Percentiles rank a stretch among this genome's conserved stretches.
phyloP scores from a whole-genome alignment of 2,888 invertebrate genomes.

The Meiosimyza platycephala region DNA sequence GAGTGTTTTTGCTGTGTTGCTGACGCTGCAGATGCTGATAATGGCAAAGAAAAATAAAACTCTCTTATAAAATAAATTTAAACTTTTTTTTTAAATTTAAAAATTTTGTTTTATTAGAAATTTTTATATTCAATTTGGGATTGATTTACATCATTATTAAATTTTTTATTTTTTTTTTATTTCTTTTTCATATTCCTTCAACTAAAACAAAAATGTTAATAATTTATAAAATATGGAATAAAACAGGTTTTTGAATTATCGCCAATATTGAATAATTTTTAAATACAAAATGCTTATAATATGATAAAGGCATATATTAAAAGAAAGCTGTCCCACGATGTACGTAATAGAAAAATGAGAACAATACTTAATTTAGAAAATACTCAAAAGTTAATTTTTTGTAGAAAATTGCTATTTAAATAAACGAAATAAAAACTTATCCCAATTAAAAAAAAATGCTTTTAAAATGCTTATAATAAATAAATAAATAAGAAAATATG shows the following conservation, averaged over 20 bases:
- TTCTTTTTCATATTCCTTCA: too few species aligned
- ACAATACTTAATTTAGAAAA: conserved; percentile 11
- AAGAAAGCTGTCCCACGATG: conserved; percentile 10
- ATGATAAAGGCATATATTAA: conserved; percentile 7
- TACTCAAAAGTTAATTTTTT: background rate
- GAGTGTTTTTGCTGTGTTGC: conserved; percentile 14
- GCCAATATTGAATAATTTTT: background rate
- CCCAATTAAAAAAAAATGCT: too few species aligned
- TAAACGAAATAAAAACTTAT: background rate
- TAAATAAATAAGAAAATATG: too few species aligned
- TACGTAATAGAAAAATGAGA: conserved; percentile 11
- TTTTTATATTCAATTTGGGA: background rate
- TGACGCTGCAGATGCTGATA: too few species aligned
- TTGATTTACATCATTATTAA: background rate
- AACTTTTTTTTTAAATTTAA: too few species aligned
- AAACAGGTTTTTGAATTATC: conserved; percentile 27
- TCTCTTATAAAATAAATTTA: too few species aligned
- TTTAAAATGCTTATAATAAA: too few species aligned
- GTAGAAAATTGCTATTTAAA: background rate
- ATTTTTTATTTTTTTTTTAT: conserved; percentile 4
- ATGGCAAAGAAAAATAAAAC: too few species aligned
- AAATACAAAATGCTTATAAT: background rate
- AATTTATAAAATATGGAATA: conserved; percentile 13
- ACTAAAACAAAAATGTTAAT: background rate
- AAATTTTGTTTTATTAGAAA: too few species aligned